Conservation (phyloP, 2,113 vertebrate genomes). For the Leptobrachium ailaonicum region DNA sequence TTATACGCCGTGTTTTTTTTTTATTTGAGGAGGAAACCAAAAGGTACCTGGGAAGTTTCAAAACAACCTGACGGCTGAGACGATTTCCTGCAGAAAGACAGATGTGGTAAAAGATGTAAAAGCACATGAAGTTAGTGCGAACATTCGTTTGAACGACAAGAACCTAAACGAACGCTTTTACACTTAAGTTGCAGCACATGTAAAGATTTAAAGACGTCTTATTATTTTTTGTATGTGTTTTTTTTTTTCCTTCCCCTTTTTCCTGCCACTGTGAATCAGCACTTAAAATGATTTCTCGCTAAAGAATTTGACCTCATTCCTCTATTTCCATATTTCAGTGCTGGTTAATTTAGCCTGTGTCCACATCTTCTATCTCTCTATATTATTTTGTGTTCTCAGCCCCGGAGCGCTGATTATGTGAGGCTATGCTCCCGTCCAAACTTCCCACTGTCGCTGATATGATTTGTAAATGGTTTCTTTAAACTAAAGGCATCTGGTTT, state of each 20-base stretch:
- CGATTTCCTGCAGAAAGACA: too few species aligned
- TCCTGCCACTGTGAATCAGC: constrained; percentile 36
- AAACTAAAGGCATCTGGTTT: constrained; percentile 51
- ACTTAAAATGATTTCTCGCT: constrained; percentile 11
- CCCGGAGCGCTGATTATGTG: constrained; percentile 34
- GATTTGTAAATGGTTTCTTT: constrained; percentile 46
- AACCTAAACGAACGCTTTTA: background rate
- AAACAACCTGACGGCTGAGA: too few species aligned
- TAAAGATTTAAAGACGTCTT: background rate
- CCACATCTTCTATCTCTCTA: constrained; percentile 11
- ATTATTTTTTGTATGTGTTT: background rate
- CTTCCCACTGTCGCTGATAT: constrained; percentile 26
- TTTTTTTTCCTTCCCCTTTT: constrained; percentile 7
- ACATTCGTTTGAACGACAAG: too few species aligned
- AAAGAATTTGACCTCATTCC: constrained; percentile 41
- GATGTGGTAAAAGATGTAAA: too few species aligned
- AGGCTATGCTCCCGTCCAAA: constrained; percentile 31
- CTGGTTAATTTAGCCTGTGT: constrained; percentile 43
- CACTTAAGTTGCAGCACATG: background rate
- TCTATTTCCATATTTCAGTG: constrained; percentile 38
- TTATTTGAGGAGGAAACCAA: too few species aligned
- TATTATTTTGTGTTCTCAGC: constrained; percentile 1
- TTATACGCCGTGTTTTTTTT: too few species aligned
- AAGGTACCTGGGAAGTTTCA: too few species aligned
- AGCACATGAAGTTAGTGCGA: too few species aligned